Conservation (phyloP, 2,113 vertebrate species). For the Thamnophis sirtalis region DNA sequence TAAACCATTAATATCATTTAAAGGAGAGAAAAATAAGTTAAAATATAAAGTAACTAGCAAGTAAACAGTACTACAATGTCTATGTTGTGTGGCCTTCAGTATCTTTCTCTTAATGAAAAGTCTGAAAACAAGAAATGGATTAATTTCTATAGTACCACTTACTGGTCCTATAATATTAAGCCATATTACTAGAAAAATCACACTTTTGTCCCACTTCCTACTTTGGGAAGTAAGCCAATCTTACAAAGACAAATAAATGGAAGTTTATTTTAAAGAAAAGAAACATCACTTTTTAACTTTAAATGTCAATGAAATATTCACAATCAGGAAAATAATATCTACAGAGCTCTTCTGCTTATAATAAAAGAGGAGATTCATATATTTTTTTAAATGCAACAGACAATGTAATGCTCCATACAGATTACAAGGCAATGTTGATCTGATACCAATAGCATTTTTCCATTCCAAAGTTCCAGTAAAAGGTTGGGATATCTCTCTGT, state of each 20-base stretch:
- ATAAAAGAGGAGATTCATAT: not conserved
- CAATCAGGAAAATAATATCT: not conserved
- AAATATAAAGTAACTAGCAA: not conserved
- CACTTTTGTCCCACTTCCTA: not conserved
- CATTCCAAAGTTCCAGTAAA: not conserved
- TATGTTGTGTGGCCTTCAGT: not conserved
- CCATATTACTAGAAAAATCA: not conserved
- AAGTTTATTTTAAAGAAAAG: not conserved
- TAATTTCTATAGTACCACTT: not conserved
- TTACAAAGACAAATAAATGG: not conserved
- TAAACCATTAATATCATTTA: not conserved
- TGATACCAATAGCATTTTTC: not conserved
- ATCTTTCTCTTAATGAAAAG: not conserved
- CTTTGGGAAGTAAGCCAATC: not conserved
- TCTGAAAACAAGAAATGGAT: not conserved
- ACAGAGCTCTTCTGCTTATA: not conserved
- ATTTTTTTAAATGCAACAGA: not conserved
- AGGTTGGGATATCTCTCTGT: not conserved
- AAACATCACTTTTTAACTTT: not conserved
- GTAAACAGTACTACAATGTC: not conserved
- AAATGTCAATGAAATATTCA: not conserved
- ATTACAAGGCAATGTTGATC: not conserved
- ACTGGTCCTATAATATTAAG: not conserved
- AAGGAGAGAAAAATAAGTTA: not conserved
- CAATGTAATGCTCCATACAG: not conserved